Evolutionary conservation across 2,888 invertebrate species (phyloP), one percentile per base, ranked within the genome.

Genomic region (Platynereis dumerilii): DNA sequence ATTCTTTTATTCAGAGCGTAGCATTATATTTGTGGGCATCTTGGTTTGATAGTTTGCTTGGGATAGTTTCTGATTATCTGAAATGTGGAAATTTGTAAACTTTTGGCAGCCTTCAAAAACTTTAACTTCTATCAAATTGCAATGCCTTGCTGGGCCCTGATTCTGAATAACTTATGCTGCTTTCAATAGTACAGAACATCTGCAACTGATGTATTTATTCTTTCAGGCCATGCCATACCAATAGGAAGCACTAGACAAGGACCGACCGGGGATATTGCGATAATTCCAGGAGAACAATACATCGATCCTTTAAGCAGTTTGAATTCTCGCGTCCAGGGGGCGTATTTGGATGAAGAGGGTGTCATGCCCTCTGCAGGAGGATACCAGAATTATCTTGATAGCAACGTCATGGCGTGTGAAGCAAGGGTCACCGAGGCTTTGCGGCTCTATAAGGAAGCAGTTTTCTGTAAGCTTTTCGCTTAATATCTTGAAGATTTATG

Each of bases 291-390:
- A 1, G 79, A 80, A 59, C 64, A 70, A 1, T 77, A 73, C 59
- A 69, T 74, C 0, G 82, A 82, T 39, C 71, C 72, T 3, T 65
- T 77, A 45, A 80, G 80, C 69, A 74, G 75, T 26, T 75, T 75
- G 62, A 62, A 68, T 24, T 76, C 78, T 29, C 66, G 74, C 5
- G 73, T 78, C 5, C 73, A 76, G 34, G 72, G 79, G 60, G 80
- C 77, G n/a, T 73, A 69, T 52, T 68, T 78, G 20, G 60, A 65
- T 24, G 67, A 74, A 3, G 70, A 72, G 7, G 67, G 68, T 27
- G 80, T 81, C 53, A 62, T 72, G 65, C 78, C 80, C 27, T 77
- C 80, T 60, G 70, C 73, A 60, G 81, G 81, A 24, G 78, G 80
- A 26, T 76, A 77, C 74, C 80, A 80, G 68, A 74, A 76, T 1